Evolutionary conservation across 2,888 invertebrate species (phyloP).

Genomic region (Orthosia cruda): DNA sequence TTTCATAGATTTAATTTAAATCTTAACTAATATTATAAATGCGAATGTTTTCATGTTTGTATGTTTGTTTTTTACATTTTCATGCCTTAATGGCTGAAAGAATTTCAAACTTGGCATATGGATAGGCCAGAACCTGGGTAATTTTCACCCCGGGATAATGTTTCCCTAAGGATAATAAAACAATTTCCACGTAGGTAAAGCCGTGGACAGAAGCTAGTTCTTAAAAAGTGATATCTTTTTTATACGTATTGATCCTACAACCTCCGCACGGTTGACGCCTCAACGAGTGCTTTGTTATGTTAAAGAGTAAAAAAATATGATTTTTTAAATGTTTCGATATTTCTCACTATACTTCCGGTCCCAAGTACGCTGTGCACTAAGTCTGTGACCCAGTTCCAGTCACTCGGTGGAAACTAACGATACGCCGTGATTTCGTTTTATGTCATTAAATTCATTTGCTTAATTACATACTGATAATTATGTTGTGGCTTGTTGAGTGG

Average conservation of each 20-base stretch:
- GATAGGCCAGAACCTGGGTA: no score
- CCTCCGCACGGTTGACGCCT: no score
- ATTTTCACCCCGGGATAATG: no score
- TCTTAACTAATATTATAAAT: no score
- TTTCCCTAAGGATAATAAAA: no score
- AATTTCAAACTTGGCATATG: no score
- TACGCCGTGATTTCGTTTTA: slow-evolving; percentile 24
- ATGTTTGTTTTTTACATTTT: no score
- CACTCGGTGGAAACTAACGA: slow-evolving; percentile 19
- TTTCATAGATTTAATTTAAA: no score
- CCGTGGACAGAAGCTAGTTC: neutral
- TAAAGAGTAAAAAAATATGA: neutral
- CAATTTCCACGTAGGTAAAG: no score
- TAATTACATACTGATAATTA: slow-evolving; percentile 34
- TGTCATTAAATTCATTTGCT: slow-evolving; percentile 39
- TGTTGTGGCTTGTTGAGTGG: slow-evolving; percentile 4
- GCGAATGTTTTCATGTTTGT: no score
- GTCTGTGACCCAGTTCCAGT: slow-evolving; percentile 40
- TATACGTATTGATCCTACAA: neutral
- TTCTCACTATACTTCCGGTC: neutral
- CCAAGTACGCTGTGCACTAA: neutral
- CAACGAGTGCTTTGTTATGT: no score
- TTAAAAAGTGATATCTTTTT: neutral
- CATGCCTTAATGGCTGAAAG: no score
- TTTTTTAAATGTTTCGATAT: slow-evolving; percentile 4